Percentiles rank a stretch among this genome's conserved stretches.
Evolutionary conservation across 2,888 invertebrate species (phyloP).

Genomic region (Drosophila pseudotalamancana): DNA sequence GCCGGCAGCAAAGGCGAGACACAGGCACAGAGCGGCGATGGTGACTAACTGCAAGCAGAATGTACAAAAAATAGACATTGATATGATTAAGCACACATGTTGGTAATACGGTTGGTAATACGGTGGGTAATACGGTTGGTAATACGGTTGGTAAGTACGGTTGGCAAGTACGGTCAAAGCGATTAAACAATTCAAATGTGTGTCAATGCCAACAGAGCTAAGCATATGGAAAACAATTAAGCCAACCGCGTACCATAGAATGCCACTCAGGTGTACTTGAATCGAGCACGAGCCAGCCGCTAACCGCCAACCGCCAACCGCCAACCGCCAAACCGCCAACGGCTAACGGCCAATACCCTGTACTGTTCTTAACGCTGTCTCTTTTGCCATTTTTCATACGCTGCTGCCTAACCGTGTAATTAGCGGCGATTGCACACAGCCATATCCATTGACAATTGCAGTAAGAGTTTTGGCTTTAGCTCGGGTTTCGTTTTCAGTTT

Average conservation of each 20-base stretch:
- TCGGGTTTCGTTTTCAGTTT: too few species aligned
- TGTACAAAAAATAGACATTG: constrained; percentile 15
- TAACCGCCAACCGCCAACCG: constrained; percentile 7
- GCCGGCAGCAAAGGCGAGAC: constrained; percentile 80
- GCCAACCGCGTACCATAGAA: constrained; percentile 52
- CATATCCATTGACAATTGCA: constrained; percentile 43
- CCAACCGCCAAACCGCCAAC: constrained; percentile 6
- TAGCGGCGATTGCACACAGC: constrained; percentile 40
- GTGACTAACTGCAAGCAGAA: constrained; percentile 78
- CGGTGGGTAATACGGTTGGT: too few species aligned
- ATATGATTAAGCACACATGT: constrained; percentile 20
- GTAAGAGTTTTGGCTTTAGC: constrained; percentile 12
- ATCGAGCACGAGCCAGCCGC: constrained; percentile 31
- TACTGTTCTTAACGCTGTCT: too few species aligned
- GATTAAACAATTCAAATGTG: constrained; percentile 71
- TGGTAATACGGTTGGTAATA: constrained; percentile 15
- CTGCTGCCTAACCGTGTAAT: constrained; percentile 38
- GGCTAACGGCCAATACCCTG: too few species aligned
- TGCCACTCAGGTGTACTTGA: constrained; percentile 55
- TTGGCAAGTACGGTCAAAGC: constrained; percentile 54
- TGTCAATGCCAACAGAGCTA: constrained; percentile 71
- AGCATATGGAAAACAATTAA: constrained; percentile 66
- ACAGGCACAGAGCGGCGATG: constrained; percentile 80
- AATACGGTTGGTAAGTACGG: too few species aligned
- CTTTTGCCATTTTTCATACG: constrained; percentile 47